Percentiles rank a stretch among this genome's conserved stretches.
Evolutionary conservation across 2,797 vertebrate species (phyloP).

Genomic region (Sparidentex hasta): DNA sequence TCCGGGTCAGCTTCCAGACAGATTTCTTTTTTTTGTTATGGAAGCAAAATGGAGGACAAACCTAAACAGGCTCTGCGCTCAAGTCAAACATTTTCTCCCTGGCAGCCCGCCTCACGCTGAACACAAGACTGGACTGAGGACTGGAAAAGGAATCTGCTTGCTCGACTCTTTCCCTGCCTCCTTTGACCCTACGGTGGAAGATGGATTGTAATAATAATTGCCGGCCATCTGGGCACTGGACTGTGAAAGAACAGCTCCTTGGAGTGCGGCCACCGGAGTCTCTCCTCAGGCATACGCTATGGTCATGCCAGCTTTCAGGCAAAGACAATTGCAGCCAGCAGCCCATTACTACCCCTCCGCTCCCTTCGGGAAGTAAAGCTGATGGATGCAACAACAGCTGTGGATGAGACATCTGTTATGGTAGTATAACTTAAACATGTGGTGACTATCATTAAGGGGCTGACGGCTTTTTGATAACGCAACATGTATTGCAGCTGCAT

Average conservation of each 20-base stretch:
- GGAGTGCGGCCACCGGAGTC: slow-evolving; percentile 70
- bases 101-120: slow-evolving; percentile 38
- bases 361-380: slow-evolving; percentile 35
- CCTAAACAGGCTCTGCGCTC: slow-evolving; percentile 34
- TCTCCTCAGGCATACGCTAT: slow-evolving; percentile 55
- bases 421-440: slow-evolving; percentile 27
- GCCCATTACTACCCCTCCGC: slow-evolving; percentile 37
- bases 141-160: slow-evolving; percentile 57
- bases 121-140: slow-evolving; percentile 35
- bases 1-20: slow-evolving; percentile 46
- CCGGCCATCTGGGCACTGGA: slow-evolving; percentile 78
- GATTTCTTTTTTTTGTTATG: slow-evolving; percentile 26
- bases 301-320: slow-evolving; percentile 58
- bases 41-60: slow-evolving; percentile 35
- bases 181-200: slow-evolving; percentile 70
- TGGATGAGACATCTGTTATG: slow-evolving; percentile 37
- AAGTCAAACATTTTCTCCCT: slow-evolving; percentile 55
- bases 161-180: slow-evolving; percentile 59
- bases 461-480: slow-evolving; percentile 32
- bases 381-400: slow-evolving; percentile 39
- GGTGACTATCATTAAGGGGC: slow-evolving; percentile 23
- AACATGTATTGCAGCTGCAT: slow-evolving; percentile 13
- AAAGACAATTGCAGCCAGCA: slow-evolving; percentile 56
- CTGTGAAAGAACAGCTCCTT: slow-evolving; percentile 80
- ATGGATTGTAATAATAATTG: slow-evolving; percentile 83